Evolutionary conservation across 2,797 vertebrate species (phyloP).

Genomic region (Euthynnus affinis): DNA sequence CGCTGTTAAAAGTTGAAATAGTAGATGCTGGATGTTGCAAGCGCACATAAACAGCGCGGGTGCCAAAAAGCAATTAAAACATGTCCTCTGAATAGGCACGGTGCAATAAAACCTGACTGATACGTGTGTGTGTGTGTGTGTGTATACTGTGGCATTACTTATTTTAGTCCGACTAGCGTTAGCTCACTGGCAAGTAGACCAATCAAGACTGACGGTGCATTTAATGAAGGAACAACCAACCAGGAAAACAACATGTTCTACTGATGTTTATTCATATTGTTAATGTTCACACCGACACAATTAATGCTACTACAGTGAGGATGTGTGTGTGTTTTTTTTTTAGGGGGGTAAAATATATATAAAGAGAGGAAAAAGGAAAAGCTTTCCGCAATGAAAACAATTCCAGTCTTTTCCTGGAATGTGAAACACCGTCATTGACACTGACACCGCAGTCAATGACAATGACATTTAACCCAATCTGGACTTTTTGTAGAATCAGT

Average conservation of each 20-base stretch:
- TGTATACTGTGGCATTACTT: conserved; percentile 1
- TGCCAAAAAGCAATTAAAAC: conserved; percentile 46
- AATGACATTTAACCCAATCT: conserved; percentile 16
- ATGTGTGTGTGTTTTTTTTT: background rate
- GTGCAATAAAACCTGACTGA: conserved; percentile 15
- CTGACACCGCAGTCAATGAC: background rate
- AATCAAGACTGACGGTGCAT: background rate
- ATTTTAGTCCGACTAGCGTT: background rate
- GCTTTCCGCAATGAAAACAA: background rate
- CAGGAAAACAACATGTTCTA: background rate
- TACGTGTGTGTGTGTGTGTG: too few species aligned
- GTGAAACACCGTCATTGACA: background rate
- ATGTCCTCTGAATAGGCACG: conserved; percentile 19
- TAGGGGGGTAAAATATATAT: background rate
- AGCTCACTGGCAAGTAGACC: conserved; percentile 1
- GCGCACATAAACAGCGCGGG: background rate
- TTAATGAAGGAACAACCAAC: background rate
- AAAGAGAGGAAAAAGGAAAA: background rate
- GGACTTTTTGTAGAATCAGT: conserved; percentile 23
- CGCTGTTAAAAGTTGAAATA: conserved; percentile 6
- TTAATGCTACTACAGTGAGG: background rate
- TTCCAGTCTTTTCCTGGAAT: background rate
- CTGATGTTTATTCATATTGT: background rate
- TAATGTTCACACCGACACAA: background rate
- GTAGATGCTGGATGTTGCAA: background rate